Base-by-base conservation (phyloP, 1,140 invertebrate species). In the Aphis craccivora region DNA sequence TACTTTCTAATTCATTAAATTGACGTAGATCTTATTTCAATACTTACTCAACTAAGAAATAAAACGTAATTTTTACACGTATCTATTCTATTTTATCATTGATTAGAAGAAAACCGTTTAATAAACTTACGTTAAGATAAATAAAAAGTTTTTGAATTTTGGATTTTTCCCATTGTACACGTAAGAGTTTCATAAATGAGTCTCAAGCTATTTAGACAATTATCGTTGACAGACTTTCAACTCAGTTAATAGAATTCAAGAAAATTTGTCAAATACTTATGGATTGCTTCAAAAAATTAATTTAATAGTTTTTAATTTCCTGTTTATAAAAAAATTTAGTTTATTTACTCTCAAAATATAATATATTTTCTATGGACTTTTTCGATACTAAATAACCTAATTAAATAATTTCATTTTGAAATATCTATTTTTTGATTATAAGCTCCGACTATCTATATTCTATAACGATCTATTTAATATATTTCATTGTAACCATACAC, bases 161-260 rank as follows among this genome's bases (percentile, higher is more conserved):
- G 23, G 1, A 20, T 87, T 87, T 87, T 45, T 87, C 45, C 53
- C 35, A 35, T 40, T 18, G n/a, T 30, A 55, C 35, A 53, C 25
- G 48, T 18, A 11, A 8, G 14, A 11, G 20, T 11, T 60, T 22
- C 35, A n/a, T 45, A n/a, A 5, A 18, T 45, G 40, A 87, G n/a
- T 87, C n/a, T 48, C 23, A 5, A 87, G 43, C 25, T 20, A 20
- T 35, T 37, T 8, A n/a, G 35, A 60, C 51, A 40, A 37, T 35
- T 90, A 25, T 90, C n/a, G 88, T 23, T 60, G 88, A 90, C 48
- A 90, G 55, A 53, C 51, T 35, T 60, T 55, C 20, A 90, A 55
- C 35, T 60, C 35, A 6, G n/a, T 55, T n/a, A 60, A 23, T 40
- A 60, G 23, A 43, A 35, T 60, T 60, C 14, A 43, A 90, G 20